Evolutionary conservation across 2,888 invertebrate genomes (phyloP).

Genomic region (Harmothoe impar): DNA sequence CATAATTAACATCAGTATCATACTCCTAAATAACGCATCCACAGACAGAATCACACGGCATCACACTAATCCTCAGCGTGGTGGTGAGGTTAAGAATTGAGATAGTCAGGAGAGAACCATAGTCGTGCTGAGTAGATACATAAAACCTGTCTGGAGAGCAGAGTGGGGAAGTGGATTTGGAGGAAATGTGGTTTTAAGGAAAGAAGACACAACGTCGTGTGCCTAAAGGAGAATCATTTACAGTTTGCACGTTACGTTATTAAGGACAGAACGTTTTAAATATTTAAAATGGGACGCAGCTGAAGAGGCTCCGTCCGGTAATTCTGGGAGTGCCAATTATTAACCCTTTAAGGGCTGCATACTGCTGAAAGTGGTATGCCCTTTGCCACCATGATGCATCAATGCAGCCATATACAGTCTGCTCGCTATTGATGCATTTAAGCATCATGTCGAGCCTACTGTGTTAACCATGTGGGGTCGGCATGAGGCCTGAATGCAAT

Average conservation of each 20-base stretch:
- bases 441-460: no score
- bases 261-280: neutral
- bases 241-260: conserved; percentile 5
- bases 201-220: neutral
- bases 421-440: no score
- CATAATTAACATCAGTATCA: no score
- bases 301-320: neutral
- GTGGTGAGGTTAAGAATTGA: neutral
- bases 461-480: no score
- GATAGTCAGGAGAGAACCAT: neutral
- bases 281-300: conserved; percentile 10
- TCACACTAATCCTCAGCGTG: no score
- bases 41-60: no score
- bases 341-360: neutral
- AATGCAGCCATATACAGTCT: no score
- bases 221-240: neutral
- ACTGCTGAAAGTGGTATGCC: no score
- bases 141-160: neutral
- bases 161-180: neutral
- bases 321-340: conserved; percentile 1
- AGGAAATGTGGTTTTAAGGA: neutral
- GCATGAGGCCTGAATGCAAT: no score
- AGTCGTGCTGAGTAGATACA: neutral
- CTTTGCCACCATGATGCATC: no score
- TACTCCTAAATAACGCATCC: no score